Evolutionary conservation across 2,888 invertebrate genomes (phyloP), one percentile per base, ranked within the genome.

Genomic region (Macrostomum cliftonense): DNA sequence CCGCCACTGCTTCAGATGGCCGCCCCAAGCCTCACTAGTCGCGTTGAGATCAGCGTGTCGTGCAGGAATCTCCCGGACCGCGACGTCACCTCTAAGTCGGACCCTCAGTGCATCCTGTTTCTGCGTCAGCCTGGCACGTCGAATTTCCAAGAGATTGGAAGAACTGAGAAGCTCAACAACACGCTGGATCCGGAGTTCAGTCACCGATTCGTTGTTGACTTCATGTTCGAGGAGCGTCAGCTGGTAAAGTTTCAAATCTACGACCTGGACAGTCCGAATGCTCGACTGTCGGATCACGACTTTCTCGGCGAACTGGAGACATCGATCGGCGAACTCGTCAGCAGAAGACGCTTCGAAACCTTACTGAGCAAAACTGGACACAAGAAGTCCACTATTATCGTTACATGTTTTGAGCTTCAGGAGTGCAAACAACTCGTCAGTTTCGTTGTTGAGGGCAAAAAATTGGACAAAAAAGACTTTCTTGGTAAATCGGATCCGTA

Each of bases 81-180:
- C 49, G 68, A 68, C 61, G 62, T 67, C 7, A 64, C 66, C 49
- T 67, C 67, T 36, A 68, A 68, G 56, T 68, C 68, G 17, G 68
- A 68, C 54, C 68, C 68, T 46, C 62, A 46, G 47, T 20, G 21
- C 12, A 46, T 47, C 14, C 36, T 47, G 20, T 47, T 28, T 20
- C 20, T 43, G 28, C 17, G 14, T 16, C 28, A 19, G 28, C 43
- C 20, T 2, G 21, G 43, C 5, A 43, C 20, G 5, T 43, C n/a
- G 5, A 43, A 17, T n/a, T 43, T 43, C 7, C 43, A 14, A 16
- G 43, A 50, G 38, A 14, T 50, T 19, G 52, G 52, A 28, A 38
- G 50, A 11, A 52, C 52, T 5, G 52, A 52, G 40, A 39, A 47
- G 28, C 39, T 52, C 1, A 46, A 37, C 50, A 52, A 52, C 46